Conservation (phyloP, 2,797 vertebrate genomes). For the Phylloscopus collybita region DNA sequence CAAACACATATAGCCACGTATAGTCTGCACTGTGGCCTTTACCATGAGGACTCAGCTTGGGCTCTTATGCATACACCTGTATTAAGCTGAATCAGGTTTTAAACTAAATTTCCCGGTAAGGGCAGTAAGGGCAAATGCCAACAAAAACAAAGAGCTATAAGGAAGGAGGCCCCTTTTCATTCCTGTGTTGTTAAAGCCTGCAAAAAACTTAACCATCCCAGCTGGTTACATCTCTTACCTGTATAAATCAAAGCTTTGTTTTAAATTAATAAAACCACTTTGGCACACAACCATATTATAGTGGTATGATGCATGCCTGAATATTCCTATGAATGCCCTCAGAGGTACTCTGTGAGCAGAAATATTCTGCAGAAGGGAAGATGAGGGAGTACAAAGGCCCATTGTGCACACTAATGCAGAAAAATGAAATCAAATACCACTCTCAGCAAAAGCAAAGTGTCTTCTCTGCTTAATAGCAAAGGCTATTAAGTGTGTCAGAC, state of each 20-base stretch:
- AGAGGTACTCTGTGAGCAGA: not conserved
- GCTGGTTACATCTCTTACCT: not conserved
- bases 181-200: not conserved
- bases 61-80: not conserved
- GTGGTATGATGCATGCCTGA: not conserved
- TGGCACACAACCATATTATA: not conserved
- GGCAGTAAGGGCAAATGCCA: not conserved
- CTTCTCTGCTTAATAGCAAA: not conserved
- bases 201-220: not conserved
- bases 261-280: not conserved
- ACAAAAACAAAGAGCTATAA: not conserved
- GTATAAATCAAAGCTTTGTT: conserved; percentile 18
- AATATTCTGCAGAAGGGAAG: conserved; percentile 20
- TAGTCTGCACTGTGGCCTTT: not conserved
- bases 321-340: conserved; percentile 7
- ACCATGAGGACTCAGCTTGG: not conserved
- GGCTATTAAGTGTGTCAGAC: conserved; percentile 10
- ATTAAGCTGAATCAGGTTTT: not conserved
- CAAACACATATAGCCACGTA: not conserved
- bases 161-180: not conserved
- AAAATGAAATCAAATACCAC: conserved; percentile 27
- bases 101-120: not conserved
- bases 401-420: not conserved
- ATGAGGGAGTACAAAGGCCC: not conserved
- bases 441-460: not conserved